Base-by-base conservation (phyloP, 2,888 invertebrate species). In the Cantharis rustica region DNA sequence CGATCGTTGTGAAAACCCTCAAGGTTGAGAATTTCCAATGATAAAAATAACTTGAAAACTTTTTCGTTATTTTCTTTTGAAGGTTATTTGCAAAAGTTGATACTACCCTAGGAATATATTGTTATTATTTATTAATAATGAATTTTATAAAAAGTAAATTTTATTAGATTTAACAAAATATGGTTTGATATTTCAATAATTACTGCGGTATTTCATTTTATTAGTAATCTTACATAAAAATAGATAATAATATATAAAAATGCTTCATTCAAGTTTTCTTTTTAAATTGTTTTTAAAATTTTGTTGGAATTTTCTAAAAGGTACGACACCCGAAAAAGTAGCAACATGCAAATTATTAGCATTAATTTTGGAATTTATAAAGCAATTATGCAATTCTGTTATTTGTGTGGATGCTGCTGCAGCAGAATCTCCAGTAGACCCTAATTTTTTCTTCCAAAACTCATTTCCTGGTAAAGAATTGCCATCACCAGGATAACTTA, bases 401-500 rank as follows among this genome's bases (percentile, higher is more conserved):
- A 93, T 88, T 82, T 93, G 92, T 0, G 90, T 91, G 1, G 91
- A 91, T 72, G 91, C 90, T 0, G 93, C 93, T 0, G 92, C 92
- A 0, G 93, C 92, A 0, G 92, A 90, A 83, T 93, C 92, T 1
- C 92, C 92, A 0, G 92, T 91, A 0, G 89, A 85, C 0, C 87
- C 85, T 3, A 92, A 82, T 72, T 88, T 90, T 16, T 90, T 90
- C 3, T 86, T 82, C 94, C 94, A 94, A 85, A 92, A 94, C 83
- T 94, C 94, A 82, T 94, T 94, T 66, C 94, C 94, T 0, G 94
- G 94, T 75, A 93, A 89, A 0, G 94, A 91, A 83, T 94, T 94
- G 9, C 93, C 92, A 84, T 94, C 94, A 92, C 93, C 93, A 0
- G 94, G 92, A 83, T 94, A 94, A 0, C 93, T 93, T 27, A 93